Percentiles rank a stretch among this genome's conserved stretches.
Conservation (phyloP, 2,797 vertebrate species). For the Austrolebias charrua region DNA sequence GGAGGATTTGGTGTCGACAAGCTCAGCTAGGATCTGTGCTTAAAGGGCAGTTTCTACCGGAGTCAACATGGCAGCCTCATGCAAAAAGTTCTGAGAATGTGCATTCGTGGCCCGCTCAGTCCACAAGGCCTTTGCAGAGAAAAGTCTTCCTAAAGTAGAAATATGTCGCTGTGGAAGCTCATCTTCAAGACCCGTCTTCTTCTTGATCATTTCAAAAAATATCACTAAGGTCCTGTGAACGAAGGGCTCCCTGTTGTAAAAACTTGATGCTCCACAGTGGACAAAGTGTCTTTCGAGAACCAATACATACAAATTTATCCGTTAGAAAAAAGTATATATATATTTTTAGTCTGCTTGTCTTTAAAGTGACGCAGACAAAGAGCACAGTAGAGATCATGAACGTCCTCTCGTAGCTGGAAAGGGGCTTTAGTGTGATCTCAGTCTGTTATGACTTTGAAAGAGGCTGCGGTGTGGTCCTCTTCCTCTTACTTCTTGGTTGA, state of each 20-base stretch:
- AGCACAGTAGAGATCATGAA: conserved; percentile 75
- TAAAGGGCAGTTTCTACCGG: conserved; percentile 69
- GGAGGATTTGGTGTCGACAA: conserved; percentile 67
- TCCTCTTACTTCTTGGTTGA: conserved; percentile 97
- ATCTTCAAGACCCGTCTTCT: conserved; percentile 60
- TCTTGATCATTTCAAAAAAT: conserved; percentile 69
- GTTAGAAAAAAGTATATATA: conserved; percentile 71
- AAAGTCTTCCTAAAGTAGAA: conserved; percentile 56
- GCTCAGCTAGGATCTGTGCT: conserved; percentile 63
- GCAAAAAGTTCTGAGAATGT: conserved; percentile 60
- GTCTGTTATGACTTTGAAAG: conserved; percentile 84
- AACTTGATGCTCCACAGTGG: conserved; percentile 36
- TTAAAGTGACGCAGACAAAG: conserved; percentile 65
- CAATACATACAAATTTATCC: conserved; percentile 71
- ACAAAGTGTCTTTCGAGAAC: conserved; percentile 55
- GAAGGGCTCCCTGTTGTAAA: conserved; percentile 66
- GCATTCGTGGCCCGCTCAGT: conserved; percentile 52
- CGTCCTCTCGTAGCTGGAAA: conserved; percentile 51
- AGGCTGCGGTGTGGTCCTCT: conserved; percentile 83
- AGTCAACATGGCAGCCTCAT: conserved; percentile 50
- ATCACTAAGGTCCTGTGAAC: conserved; percentile 56
- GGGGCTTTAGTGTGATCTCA: conserved; percentile 41
- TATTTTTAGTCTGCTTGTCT: conserved; percentile 53
- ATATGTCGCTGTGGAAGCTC: conserved; percentile 56
- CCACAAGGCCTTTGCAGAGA: conserved; percentile 42